These are phyloP conservation scores for Labeo calbasu DNA, from an alignment of 2,797 vertebrate species.

Conservation along the genomic window DNA sequence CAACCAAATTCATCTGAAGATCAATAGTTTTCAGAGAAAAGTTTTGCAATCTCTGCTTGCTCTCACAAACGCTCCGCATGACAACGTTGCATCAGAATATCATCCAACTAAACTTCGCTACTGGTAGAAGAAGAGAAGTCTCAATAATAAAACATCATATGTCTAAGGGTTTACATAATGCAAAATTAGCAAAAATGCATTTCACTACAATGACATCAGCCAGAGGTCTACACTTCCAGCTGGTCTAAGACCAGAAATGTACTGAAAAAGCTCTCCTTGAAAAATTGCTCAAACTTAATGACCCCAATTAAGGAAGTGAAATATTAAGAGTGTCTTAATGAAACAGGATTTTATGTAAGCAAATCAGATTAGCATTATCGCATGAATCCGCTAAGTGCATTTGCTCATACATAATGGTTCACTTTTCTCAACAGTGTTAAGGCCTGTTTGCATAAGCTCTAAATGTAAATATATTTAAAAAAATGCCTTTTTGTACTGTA, in stretches of 20 bases:
- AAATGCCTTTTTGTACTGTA: too few species aligned
- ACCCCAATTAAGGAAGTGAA: slow-evolving; percentile 21
- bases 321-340: slow-evolving; percentile 37
- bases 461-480: neutral
- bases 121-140: neutral
- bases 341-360: slow-evolving; percentile 2
- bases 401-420: neutral
- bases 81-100: slow-evolving; percentile 16
- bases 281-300: slow-evolving; percentile 28
- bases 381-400: neutral
- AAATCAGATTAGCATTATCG: slow-evolving; percentile 34
- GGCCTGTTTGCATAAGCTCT: neutral
- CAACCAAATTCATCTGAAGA: neutral
- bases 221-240: neutral
- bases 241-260: neutral
- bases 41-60: neutral
- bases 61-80: neutral
- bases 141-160: neutral
- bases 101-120: neutral
- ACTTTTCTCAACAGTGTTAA: slow-evolving; percentile 11
- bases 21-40: neutral
- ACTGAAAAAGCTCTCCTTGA: neutral
- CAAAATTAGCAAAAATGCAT: neutral
- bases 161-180: slow-evolving; percentile 1
- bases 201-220: slow-evolving; percentile 29